Base-by-base conservation (phyloP, 37 sponge, comb jelly and placozoan genomes). In the Amphimedon queenslandica region DNA sequence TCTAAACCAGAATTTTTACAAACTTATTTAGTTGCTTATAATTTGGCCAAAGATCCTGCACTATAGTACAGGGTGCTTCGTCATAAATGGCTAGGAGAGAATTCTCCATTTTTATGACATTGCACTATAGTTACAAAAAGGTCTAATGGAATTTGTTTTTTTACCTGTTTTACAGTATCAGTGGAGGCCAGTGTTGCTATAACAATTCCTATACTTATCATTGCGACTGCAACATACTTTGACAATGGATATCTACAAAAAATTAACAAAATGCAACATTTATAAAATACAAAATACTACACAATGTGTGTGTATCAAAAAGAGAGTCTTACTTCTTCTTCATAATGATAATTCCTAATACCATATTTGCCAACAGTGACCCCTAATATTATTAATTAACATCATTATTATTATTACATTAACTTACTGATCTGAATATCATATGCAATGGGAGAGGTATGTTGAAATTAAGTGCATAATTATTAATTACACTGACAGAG, bases 371-470 rank as follows among this genome's bases (percentile, higher is more conserved):
- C 34, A 93, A 81, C 30, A 97, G 87, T 31, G 94, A 93, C 35
- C 98, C 94, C 88, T 92, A 58, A 0, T 18, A 18, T 8, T 18
- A 47, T 8, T 58, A 58, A 58, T 2, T 2, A 58, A 63, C n/a
- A 21, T 23, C 32, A 4, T 2, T 64, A 27, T 75, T 28, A 51
- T 1, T 40, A 56, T 38, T 37, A 38, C 5, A 13, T 1, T 3
- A 4, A 82, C 94, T 85, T 55, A 93, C 94, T 24, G 96, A 57
- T 82, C 85, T 84, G 75, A 95, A 85, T 18, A 95, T 92, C 90
- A 95, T 92, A 71, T 92, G 93, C 10, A 95, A 76, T 13, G 93
- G 89, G 43, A 95, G 55, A 32, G 96, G 90, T 13, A 95, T 78
- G 71, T 82, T 63, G 67, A 95, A 95, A 58, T 67, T 71, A 64